phyloP scores from a whole-genome alignment of 1,140 invertebrate species.

The Sycophaga agraensis region DNA sequence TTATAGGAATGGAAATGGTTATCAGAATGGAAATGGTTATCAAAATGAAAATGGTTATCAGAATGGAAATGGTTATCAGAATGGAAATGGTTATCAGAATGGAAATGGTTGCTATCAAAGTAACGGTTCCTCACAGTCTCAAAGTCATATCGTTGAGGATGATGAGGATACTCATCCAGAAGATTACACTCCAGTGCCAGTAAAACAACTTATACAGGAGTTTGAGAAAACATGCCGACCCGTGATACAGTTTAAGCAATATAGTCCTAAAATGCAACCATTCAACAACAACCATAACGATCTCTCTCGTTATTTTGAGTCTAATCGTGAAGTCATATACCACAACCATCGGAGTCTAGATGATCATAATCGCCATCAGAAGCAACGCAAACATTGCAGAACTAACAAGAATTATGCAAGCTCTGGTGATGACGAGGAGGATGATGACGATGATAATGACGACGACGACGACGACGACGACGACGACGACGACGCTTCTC shows the following conservation, averaged over 20 bases:
- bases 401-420: conserved; percentile 28
- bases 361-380: neutral
- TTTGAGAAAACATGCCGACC: conserved; percentile 65
- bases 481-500: conserved; percentile 41
- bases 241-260: conserved; percentile 60
- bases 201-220: conserved; percentile 65
- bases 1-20: neutral
- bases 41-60: neutral
- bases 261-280: conserved; percentile 27
- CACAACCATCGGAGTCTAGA: neutral
- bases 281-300: conserved; percentile 41
- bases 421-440: conserved; percentile 30
- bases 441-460: conserved; percentile 42
- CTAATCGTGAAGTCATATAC: conserved; percentile 15
- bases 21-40: neutral
- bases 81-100: neutral
- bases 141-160: neutral
- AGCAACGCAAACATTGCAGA: conserved; percentile 7
- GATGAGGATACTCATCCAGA: conserved; percentile 40
- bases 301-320: conserved; percentile 50
- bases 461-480: conserved; percentile 37
- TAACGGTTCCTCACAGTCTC: neutral
- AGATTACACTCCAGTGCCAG: conserved; percentile 63
- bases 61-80: conserved; percentile 6
- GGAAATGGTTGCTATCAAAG: neutral